These are phyloP conservation scores for Nesogale talazaci DNA, from an alignment of 2,113 vertebrate species.

Conservation along the genomic window DNA sequence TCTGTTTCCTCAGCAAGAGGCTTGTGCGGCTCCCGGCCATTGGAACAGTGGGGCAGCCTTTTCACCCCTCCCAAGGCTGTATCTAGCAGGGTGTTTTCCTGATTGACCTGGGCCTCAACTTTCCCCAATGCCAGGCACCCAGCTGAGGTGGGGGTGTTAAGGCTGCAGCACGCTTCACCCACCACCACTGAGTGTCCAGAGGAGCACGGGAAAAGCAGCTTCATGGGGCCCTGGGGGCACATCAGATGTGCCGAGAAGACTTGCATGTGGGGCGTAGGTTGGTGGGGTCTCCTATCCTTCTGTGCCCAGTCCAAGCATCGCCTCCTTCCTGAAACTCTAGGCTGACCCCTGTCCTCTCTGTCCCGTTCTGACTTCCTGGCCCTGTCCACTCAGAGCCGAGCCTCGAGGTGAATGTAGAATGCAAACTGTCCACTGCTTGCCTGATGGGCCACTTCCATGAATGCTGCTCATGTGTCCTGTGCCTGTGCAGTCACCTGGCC, in stretches of 20 bases:
- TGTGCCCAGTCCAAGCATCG: too few relatives aligned
- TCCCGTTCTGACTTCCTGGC: not conserved
- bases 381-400: not conserved
- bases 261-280: not conserved
- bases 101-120: fast-evolving
- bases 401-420: not conserved
- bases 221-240: not conserved
- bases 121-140: fast-evolving
- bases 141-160: not conserved
- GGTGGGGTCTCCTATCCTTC: not conserved
- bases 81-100: not conserved
- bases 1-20: too few relatives aligned
- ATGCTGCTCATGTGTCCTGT: not conserved
- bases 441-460: not conserved
- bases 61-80: too few relatives aligned
- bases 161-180: not conserved
- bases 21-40: not conserved
- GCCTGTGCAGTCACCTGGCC: not conserved
- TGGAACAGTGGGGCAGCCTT: not conserved
- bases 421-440: not conserved
- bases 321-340: constrained; percentile 3
- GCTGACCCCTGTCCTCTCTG: not conserved
- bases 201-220: not conserved
- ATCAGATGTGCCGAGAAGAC: not conserved
- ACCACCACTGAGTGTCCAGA: not conserved